Evolutionary conservation across 64 coral and sea anemone genomes (phyloP), one percentile per base, ranked within the genome.

Genomic region (Montipora cactus): DNA sequence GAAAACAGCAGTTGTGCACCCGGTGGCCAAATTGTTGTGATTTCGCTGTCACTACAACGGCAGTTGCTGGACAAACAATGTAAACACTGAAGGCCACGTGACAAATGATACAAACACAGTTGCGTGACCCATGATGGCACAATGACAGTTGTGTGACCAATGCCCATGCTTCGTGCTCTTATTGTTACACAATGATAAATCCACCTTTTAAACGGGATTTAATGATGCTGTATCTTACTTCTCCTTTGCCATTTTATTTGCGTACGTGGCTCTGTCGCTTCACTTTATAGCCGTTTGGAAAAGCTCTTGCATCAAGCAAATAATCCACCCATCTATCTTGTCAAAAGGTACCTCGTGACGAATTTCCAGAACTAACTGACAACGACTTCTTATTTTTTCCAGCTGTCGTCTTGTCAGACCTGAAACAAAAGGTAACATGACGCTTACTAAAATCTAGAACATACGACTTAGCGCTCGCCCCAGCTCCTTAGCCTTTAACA

Each of bases 321-420:
- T 37, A 37, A 71, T 3, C 16, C 47, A 15, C 15, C 7, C 15
- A 49, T 19, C 49, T 5, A 9, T 59, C 49, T 22, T 72, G 66
- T 86, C 66, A 86, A 22, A 86, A 72, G 46, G 61, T 19, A 67
- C 81, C 82, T 72, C 82, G 82, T 12, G 46, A 50, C 16, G 62
- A 86, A 71, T 86, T 86, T 86, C 62, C 62, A n/a, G 82, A 72
- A 71, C 64, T 86, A 68, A 86, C 62, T 9, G 82, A 51, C 12
- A 86, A 71, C n/a, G 82, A 71, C n/a, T 86, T 86, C 47, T 71
- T 86, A 86, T 50, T 86, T 44, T 86, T 86, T 72, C 64, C 66
- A 86, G 82, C 66, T 71, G 66, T 68, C 18, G 82, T 50, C 67
- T 86, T 86, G 18, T 86, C 82, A 4, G 62, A 50, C 82, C 82